Evolutionary conservation across 2,888 invertebrate genomes (phyloP), one percentile per base, ranked within the genome.

Genomic region (Diploptera punctata): DNA sequence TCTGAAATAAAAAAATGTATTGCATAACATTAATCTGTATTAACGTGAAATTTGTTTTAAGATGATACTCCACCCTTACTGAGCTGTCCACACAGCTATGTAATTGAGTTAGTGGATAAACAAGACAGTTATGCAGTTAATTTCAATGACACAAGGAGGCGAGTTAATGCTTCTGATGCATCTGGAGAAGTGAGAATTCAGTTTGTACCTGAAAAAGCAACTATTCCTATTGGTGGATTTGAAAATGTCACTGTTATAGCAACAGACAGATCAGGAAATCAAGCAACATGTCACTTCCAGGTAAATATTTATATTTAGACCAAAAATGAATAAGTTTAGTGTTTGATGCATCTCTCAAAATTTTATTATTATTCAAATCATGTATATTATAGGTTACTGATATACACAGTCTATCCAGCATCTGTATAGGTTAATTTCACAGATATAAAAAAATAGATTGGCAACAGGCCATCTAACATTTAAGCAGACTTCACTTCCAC

Each of bases 231-330:
- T 77, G 93, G 95, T 49, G 91, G 91, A 57, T 97, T 94, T 80
- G 94, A 96, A 86, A 96, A 97, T 81, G 95, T 97, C 0, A 96
- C 96, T 0, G 97, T 97, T 2, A 88, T 93, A 70, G 97, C 97
- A 2, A 89, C 90, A 0, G 97, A 98, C 80, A 91, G 91, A 80
- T 93, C 89, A 79, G 95, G 95, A 76, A 97, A 97, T 80, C 89
- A 91, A 77, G 97, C 96, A 0, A 89, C 90, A 38, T 98, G 98
- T 81, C 90, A 96, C 81, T 98, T 98, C 90, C 97, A 97, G 85
- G 93, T 92, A 80, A 29, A 13, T n/a, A n/a, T n/a, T n/a, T n/a
- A n/a, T n/a, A n/a, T n/a, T n/a, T n/a, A n/a, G n/a, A n/a, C n/a
- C n/a, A n/a, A n/a, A n/a, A n/a, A n/a, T n/a, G n/a, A n/a, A n/a